Base-by-base conservation (phyloP, 2,888 invertebrate genomes). In the Alviniconcha strummeri region DNA sequence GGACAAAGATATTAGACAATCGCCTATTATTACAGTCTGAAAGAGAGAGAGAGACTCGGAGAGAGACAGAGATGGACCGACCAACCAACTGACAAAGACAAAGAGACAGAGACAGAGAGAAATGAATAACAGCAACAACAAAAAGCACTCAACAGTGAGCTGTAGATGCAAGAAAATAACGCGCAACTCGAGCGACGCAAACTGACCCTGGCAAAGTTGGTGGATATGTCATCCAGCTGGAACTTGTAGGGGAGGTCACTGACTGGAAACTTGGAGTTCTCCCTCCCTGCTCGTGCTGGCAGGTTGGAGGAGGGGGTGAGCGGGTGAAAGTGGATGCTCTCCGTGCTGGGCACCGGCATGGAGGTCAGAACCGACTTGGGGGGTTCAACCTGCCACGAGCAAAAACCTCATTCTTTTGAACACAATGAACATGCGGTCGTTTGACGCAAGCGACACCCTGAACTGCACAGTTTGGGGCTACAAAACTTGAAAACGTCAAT, bases 171-270 rank as follows among this genome's bases (percentile, higher is more conserved):
- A 36, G 36, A 36, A 36, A 36, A 36, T 36, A 36, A 36, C 36
- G 36, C 36, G 3, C 36, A 36, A 36, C 36, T 36, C 36, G 36
- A 36, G 36, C 36, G 36, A 36, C 3, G 36, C 36, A 5, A 64
- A 95, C 96, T 95, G 93, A 97, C 97, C 94, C 97, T 96, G 87
- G 97, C 96, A 93, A 98, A 97, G 93, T 96, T 97, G 3, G 97
- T 96, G 88, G 96, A 96, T 80, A 97, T 94, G 92, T 97, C 96
- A 94, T 97, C 97, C 80, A 97, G 95, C 88, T 97, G 96, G 0
- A 97, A 96, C 91, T 95, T 96, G 52, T 97, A 94, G 0, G 97
- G 97, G 76, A 97, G 93, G 79, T 96, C 94, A 2, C 86, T 87
- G 82, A 94, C 85, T 56, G 91, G 90, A 85, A 93, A 93, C 19